phyloP scores from a whole-genome alignment of 2,113 vertebrate species.

The Brienomyrus brachyistius region DNA sequence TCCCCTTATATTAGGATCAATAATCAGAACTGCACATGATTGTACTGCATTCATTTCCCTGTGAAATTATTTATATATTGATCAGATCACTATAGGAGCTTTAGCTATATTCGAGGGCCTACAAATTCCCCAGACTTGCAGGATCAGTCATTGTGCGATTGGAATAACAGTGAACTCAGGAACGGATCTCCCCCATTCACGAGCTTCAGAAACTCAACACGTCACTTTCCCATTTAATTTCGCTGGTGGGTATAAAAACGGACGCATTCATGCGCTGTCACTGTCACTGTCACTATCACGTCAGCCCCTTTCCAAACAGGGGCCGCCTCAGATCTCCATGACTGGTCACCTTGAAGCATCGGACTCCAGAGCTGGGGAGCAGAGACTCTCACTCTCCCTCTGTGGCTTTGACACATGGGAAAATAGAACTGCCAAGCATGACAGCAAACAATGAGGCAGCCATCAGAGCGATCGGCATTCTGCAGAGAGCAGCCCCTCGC shows the following conservation, averaged over 20 bases:
- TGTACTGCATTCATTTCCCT: not conserved
- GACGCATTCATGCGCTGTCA: not conserved
- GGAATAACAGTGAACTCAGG: not conserved
- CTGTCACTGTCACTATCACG: not conserved
- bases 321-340: constrained; percentile 20
- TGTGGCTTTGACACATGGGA: constrained; percentile 63
- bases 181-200: not conserved
- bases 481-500: constrained; percentile 45
- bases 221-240: not conserved
- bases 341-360: constrained; percentile 26
- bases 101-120: not conserved
- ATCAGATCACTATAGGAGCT: not conserved
- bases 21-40: not conserved
- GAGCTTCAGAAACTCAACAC: not conserved
- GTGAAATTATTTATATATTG: not conserved
- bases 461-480: constrained; percentile 39
- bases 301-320: constrained; percentile 31
- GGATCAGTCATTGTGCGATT: not conserved
- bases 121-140: not conserved
- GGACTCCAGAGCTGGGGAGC: constrained; percentile 15
- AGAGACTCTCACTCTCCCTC: constrained; percentile 39
- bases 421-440: constrained; percentile 66
- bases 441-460: constrained; percentile 60
- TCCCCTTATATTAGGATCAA: not conserved
- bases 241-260: not conserved